These are phyloP conservation scores for Nothura maculosa DNA, from an alignment of 2,797 vertebrate species.

Conservation along the genomic window DNA sequence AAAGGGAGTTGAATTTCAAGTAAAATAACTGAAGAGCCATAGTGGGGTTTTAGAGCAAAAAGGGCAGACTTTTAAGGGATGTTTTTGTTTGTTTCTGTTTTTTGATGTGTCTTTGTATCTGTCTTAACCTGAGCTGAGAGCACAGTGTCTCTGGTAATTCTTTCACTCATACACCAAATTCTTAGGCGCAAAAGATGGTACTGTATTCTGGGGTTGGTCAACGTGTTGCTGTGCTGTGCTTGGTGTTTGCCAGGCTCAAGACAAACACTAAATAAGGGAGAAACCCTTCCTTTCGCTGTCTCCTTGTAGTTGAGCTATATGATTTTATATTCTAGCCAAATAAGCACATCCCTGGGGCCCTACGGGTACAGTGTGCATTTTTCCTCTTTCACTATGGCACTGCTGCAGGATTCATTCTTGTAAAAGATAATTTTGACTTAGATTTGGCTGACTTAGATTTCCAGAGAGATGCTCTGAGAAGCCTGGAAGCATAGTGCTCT, in stretches of 20 bases:
- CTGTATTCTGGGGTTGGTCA: background rate
- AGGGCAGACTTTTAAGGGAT: background rate
- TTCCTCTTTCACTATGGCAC: background rate
- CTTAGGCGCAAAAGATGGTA: background rate
- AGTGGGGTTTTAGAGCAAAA: background rate
- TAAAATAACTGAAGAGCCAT: background rate
- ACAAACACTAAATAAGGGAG: rapidly evolving
- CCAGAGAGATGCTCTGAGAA: background rate
- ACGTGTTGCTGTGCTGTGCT: background rate
- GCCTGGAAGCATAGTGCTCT: background rate
- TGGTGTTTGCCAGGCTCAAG: background rate
- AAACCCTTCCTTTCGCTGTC: background rate
- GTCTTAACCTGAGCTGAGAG: background rate
- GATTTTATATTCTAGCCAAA: too few species aligned
- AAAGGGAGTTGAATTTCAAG: background rate
- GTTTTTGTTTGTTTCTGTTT: background rate
- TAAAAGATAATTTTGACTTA: background rate
- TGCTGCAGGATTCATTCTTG: background rate
- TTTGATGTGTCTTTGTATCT: background rate
- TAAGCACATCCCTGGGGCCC: background rate
- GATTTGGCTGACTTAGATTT: background rate
- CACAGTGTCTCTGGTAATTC: background rate
- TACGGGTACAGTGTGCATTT: background rate
- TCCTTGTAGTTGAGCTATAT: background rate
- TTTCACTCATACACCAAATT: background rate